A percentile compares a stretch with the other conserved stretches of the same genome.
These are phyloP conservation scores for Epinotia bilunana DNA, from an alignment of 2,888 invertebrate species.

Conservation along the genomic window DNA sequence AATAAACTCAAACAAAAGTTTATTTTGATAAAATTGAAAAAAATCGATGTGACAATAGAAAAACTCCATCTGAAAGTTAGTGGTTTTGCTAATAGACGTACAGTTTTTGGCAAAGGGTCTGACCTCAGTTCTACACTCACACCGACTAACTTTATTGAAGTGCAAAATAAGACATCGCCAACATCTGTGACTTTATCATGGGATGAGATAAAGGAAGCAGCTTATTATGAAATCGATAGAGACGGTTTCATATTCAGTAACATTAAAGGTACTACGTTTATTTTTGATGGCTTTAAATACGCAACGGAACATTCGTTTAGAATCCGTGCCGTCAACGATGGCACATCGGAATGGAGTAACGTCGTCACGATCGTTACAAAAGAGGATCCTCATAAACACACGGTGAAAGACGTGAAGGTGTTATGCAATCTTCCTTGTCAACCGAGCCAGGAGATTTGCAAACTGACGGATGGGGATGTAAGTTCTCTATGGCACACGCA, in stretches of 20 bases:
- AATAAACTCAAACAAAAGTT: slow-evolving; percentile 59
- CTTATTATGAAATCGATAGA: slow-evolving; percentile 72
- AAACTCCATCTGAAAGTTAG: slow-evolving; percentile 69
- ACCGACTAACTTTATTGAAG: slow-evolving; percentile 56
- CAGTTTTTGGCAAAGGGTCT: slow-evolving; percentile 57
- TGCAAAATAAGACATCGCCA: slow-evolving; percentile 56
- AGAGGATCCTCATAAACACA: slow-evolving; percentile 59
- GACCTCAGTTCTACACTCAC: slow-evolving; percentile 51
- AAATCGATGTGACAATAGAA: slow-evolving; percentile 61
- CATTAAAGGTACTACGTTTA: slow-evolving; percentile 57
- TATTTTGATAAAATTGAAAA: slow-evolving; percentile 68
- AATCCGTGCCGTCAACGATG: slow-evolving; percentile 63
- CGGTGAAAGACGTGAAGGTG: slow-evolving; percentile 60
- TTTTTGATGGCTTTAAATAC: slow-evolving; percentile 61
- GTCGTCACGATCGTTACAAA: slow-evolving; percentile 57
- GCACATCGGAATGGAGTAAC: slow-evolving; percentile 73
- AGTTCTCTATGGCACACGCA: slow-evolving; percentile 63
- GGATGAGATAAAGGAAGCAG: slow-evolving; percentile 55
- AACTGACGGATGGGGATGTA: slow-evolving; percentile 57
- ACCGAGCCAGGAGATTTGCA: slow-evolving; percentile 57
- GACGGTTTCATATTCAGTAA: slow-evolving; percentile 67
- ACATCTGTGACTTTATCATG: slow-evolving; percentile 64
- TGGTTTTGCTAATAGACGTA: slow-evolving; percentile 58
- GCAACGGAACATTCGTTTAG: slow-evolving; percentile 65
- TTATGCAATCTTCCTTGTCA: slow-evolving; percentile 62